phyloP scores from a whole-genome alignment of 1,140 invertebrate genomes.

The Drosophila serrata region DNA sequence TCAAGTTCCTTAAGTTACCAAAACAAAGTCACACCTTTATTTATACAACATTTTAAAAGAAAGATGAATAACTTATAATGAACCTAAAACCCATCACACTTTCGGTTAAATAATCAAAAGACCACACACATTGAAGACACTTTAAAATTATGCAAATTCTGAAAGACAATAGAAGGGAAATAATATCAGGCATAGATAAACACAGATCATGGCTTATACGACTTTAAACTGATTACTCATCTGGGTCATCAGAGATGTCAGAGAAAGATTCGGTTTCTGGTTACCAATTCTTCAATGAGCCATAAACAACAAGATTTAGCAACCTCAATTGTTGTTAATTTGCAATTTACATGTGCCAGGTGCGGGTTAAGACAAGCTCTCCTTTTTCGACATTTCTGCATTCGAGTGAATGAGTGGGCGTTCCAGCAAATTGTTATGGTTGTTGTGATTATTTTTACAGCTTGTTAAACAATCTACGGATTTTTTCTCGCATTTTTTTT shows the following conservation, averaged over 20 bases:
- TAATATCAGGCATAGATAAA: constrained; percentile 1
- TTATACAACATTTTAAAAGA: not conserved
- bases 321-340: constrained; percentile 42
- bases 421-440: constrained; percentile 65
- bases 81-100: not conserved
- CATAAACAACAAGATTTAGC: constrained; percentile 48
- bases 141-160: constrained; percentile 41
- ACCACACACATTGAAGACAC: constrained; percentile 34
- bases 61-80: not conserved
- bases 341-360: constrained; percentile 24
- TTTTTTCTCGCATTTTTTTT: no score
- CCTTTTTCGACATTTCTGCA: constrained; percentile 21
- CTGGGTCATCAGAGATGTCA: constrained; percentile 44
- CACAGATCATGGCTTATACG: not conserved
- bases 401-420: constrained; percentile 31
- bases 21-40: not conserved
- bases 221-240: constrained; percentile 47
- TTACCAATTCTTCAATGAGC: constrained; percentile 57
- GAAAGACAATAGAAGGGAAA: constrained; percentile 4
- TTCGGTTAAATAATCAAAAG: constrained; percentile 13
- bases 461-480: constrained; percentile 55
- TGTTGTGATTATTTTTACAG: constrained; percentile 58
- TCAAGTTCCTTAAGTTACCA: not conserved
- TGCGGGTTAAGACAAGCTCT: constrained; percentile 20
- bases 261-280: constrained; percentile 42